Evolutionary conservation across 2,888 invertebrate species (phyloP), one percentile per base, ranked within the genome.

Genomic region (Patella ulyssiponensis): DNA sequence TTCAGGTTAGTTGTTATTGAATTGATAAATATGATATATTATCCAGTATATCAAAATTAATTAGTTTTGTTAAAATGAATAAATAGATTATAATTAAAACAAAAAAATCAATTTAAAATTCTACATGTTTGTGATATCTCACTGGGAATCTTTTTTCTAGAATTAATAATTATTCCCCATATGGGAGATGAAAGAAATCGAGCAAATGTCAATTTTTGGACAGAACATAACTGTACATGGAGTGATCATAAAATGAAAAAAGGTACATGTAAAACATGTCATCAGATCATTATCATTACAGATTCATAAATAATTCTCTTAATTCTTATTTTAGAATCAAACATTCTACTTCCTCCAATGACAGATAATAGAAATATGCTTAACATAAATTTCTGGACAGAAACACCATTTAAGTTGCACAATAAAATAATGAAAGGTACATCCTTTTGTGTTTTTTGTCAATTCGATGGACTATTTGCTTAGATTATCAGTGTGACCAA

Each of bases 371-470:
- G 89, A 79, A 89, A 89, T 79, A 85, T 88, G 86, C 84, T 89
- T 83, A 89, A 89, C 83, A 86, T 88, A 77, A 88, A 89, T 81
- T 83, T 89, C 78, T 87, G 86, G 86, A 86, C 86, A 71, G 85
- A 86, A 73, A 85, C 84, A 33, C 72, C 74, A 17, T 20, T 23
- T 54, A 15, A 64, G 51, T 58, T 44, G 56, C 15, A 70, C 69
- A 11, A n/a, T 12, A 77, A 64, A n/a, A 27, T 69, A 14, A 69
- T 23, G 17, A 77, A 78, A 82, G 82, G 82, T 82, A 82, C 77
- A 58, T 64, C 69, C 44, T 44, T 44, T 33, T 33, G 33, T 27
- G 5, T 4, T 33, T 33, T 44, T 44, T 44, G 44, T 44, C 44
- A 9, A 44, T 44, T 9, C 7, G 44, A 44, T 44, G 44, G 44